Evolutionary conservation across 1,140 invertebrate genomes (phyloP), one percentile per base, ranked within the genome.

Genomic region (Drosophila asahinai): DNA sequence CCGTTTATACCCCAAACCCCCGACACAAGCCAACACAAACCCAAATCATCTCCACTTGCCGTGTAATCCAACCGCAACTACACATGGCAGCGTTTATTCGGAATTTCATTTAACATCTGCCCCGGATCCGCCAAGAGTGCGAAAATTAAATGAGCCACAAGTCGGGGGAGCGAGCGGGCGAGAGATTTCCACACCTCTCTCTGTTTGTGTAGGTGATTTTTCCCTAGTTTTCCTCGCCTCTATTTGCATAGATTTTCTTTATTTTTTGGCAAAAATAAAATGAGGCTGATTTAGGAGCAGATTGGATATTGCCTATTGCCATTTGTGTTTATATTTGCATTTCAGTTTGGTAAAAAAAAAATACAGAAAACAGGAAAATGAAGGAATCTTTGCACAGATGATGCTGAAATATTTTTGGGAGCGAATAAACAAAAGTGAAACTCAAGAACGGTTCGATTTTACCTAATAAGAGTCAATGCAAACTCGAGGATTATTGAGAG

Each of bases 121-220:
- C 48, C 58, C 58, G 47, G 47, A 64, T 63, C 57, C 80, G 81
- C 62, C 77, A 87, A 74, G 54, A 80, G 83, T 87, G 83, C 83
- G 83, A 87, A 87, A 83, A 87, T 87, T 89, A 89, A 87, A 87
- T 87, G 83, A 87, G 79, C 84, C 83, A 83, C 83, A 87, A 89
- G 77, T 65, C 72, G 57, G 73, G 52, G 19, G 1, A 55, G 68
- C 33, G 15, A 55, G 49, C 65, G 52, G 19, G 1, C 52, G 68
- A 33, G 15, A 62, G 47, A 67, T 52, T 65, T 54, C 55, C 51
- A 54, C 71, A 55, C 52, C 71, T 77, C 33, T 77, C 33, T 75
- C 52, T 86, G 65, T 87, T 89, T 87, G 73, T 79, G 84, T 87
- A 89, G 83, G 83, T 89, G 84, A 77, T 75, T 45, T 47, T 52